phyloP scores from a whole-genome alignment of 2,797 vertebrate genomes.

The Tamandua tetradactyla region DNA sequence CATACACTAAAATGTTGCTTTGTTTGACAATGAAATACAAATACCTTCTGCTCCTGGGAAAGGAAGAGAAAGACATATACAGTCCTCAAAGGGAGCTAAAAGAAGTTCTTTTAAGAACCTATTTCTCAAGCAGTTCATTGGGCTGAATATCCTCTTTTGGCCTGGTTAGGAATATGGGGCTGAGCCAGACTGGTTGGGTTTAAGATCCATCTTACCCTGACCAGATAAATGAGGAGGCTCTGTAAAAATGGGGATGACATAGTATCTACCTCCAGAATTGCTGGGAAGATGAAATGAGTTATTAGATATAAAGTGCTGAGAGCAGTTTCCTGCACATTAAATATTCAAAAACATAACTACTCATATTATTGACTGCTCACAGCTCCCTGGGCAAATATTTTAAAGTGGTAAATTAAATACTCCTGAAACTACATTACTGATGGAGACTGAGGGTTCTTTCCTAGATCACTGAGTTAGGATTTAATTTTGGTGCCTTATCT shows the following conservation, averaged over 20 bases:
- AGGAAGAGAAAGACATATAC: neutral
- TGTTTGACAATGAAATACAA: neutral
- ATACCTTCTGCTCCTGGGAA: neutral
- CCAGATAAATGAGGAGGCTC: neutral
- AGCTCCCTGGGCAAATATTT: neutral
- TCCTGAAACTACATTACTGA: neutral
- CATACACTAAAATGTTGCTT: neutral
- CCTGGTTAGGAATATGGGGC: neutral
- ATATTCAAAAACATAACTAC: neutral
- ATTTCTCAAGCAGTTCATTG: neutral
- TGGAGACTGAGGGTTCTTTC: neutral
- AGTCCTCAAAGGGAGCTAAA: neutral
- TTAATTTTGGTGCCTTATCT: slow-evolving; percentile 7
- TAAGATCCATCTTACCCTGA: neutral
- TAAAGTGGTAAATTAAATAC: neutral
- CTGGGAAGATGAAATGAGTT: neutral
- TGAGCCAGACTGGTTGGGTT: neutral
- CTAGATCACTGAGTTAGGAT: neutral
- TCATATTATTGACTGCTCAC: neutral
- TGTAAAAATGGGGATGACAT: neutral
- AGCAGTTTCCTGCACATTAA: neutral
- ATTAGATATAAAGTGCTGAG: neutral
- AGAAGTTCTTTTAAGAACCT: neutral
- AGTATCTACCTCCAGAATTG: neutral
- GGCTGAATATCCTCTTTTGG: neutral